Evolutionary conservation across 2,888 invertebrate genomes (phyloP), one percentile per base, ranked within the genome.

Genomic region (Xanthia icteritia): DNA sequence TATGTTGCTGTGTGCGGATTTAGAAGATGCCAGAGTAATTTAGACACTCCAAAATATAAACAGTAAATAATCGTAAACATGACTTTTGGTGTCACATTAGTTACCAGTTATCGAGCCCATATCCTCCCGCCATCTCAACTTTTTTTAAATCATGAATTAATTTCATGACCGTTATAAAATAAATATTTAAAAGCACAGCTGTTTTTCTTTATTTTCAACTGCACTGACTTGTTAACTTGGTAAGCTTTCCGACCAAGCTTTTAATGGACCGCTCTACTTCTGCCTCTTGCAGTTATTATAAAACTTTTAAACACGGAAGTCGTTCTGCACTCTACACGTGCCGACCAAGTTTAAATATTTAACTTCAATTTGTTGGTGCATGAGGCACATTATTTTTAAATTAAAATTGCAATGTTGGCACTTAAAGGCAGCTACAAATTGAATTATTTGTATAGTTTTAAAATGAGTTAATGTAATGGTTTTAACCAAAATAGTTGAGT

Each of bases 201-300:
- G 63, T 45, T 27, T 15, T 64, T 36, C 0, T 58, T 51, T 48
- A 1, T n/a, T 63, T 69, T 2, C 39, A 70, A 73, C 31, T 70
- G 48, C 39, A 73, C 36, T 63, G 56, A 58, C 51, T 73, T 54
- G 36, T 56, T 67, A 56, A 72, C 67, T 83, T 72, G 17, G 15
- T 3, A 31, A 67, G 51, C 45, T 68, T 45, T 39, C 51, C 20
- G 45, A 66, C 61, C 73, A 73, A 67, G 84, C 81, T 74, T 81
- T 84, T 82, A 82, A 75, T 71, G 82, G 60, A 64, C 27, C 81
- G 58, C 61, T 66, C 74, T 42, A 58, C 27, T 84, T 73, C n/a
- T 56, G 51, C 64, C 63, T 56, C 42, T 56, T 79, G 27, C 39
- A 58, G 60, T 74, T 82, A 84, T 84, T 84, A 70, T 81, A 66